Evolutionary conservation across 2,888 invertebrate genomes (phyloP).

Genomic region (Harpagoxenus sublaevis): DNA sequence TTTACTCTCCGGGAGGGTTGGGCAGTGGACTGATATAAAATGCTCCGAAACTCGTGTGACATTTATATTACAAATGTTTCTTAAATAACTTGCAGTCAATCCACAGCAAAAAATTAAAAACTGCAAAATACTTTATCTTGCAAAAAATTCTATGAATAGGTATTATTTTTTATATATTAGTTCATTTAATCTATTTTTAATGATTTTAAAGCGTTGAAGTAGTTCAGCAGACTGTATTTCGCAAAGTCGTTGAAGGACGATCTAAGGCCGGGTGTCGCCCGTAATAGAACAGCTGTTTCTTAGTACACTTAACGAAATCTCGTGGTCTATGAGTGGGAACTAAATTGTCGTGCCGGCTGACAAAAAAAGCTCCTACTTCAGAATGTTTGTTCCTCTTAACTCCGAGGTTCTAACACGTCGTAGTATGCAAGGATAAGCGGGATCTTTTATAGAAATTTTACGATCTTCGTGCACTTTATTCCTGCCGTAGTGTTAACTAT

Average conservation of each 20-base stretch:
- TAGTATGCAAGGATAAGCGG: neutral
- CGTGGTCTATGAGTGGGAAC: slow-evolving; percentile 7
- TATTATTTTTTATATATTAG: neutral
- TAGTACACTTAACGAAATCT: slow-evolving; percentile 44
- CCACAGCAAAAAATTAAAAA: neutral
- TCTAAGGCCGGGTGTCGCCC: neutral
- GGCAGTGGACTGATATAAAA: neutral
- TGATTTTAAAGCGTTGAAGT: neutral
- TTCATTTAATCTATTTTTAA: no score
- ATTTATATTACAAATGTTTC: neutral
- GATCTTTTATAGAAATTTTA: slow-evolving; percentile 41
- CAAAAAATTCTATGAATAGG: neutral
- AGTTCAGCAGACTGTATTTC: neutral
- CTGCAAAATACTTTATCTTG: neutral
- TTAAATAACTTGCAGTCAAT: neutral
- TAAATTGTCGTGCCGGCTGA: slow-evolving; percentile 14
- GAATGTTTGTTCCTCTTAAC: slow-evolving; percentile 19
- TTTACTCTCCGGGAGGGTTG: neutral
- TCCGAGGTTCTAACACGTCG: neutral
- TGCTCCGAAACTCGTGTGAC: neutral
- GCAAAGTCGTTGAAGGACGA: slow-evolving; percentile 11
- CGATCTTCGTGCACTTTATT: neutral
- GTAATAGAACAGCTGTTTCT: slow-evolving; percentile 44
- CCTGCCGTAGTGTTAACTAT: neutral
- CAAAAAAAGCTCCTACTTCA: slow-evolving; percentile 33